Conservation (phyloP, 2,797 vertebrate genomes). For the Gambelia wislizenii region DNA sequence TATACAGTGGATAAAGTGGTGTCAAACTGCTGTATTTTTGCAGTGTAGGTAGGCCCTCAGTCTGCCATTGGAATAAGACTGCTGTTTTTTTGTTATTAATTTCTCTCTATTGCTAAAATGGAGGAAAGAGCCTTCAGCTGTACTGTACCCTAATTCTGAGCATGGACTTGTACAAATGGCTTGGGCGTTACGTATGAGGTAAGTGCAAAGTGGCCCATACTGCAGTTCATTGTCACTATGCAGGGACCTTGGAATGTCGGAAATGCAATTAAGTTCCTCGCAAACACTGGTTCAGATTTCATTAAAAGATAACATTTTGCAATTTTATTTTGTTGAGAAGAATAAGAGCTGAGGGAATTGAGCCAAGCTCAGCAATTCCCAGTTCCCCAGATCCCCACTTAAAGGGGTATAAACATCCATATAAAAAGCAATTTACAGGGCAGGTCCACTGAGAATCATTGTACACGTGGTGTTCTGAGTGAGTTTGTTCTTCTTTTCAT, state of each 20-base stretch:
- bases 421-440: constrained; percentile 23
- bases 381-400: constrained; percentile 30
- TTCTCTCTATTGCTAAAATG: neutral
- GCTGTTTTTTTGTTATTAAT: neutral
- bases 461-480: fast-evolving
- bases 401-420: constrained; percentile 41
- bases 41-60: no score
- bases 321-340: constrained; percentile 42
- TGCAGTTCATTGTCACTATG: constrained; percentile 11
- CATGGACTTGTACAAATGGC: neutral
- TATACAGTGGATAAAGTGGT: no score
- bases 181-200: neutral
- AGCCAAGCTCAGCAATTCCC: constrained; percentile 52
- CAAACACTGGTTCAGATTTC: constrained; percentile 65
- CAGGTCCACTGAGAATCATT: neutral
- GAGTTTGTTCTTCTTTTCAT: fast-evolving
- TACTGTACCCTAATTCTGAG: neutral
- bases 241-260: constrained; percentile 32
- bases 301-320: constrained; percentile 48
- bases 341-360: constrained; percentile 55
- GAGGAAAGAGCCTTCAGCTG: fast-evolving
- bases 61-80: fast-evolving
- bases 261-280: constrained; percentile 64
- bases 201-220: neutral
- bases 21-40: no score